Base-by-base conservation (phyloP, 2,113 vertebrate species). In the Oenanthe oenanthe region DNA sequence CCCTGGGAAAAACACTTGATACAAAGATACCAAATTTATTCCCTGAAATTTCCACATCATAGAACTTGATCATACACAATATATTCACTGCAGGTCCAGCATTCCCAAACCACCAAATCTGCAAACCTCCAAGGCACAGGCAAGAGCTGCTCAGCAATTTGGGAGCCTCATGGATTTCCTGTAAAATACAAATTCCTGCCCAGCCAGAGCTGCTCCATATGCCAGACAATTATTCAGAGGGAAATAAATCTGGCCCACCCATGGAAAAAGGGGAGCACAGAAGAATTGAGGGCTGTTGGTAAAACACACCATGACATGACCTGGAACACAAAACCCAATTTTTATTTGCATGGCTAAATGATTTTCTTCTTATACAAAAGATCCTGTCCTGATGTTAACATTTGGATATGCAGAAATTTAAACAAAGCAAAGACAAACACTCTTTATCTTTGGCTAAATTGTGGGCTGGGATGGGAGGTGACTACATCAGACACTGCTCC, bases 11-110 rank as follows among this genome's bases (percentile, higher is more conserved):
- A 92, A 79, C 62, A 63, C 63, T 66, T 0, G 8, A 74, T 28
- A 54, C 42, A 77, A 85, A 92, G 56, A 38, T 25, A 85, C n/a
- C 45, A 86, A 70, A 93, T 88, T 50, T 93, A 90, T 92, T 88
- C 79, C 43, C 62, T 58, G 58, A 79, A 74, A 94, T 88, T 95
- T 93, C 88, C 78, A 88, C 54, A 66, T 73, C 51, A 74, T 19
- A 93, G 63, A 63, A 74, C 67, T 73, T 79, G 36, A 66, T 62
- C 65, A 43, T 8, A 34, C 3, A 53, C 20, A 85, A 25, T 34
- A 53, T 7, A 89, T 13, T 42, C 42, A 79, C 74, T 1, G 3
- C 21, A 38, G 54, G 62, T 68, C 88, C 62, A 68, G 45, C 54
- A 26, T n/a, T 57, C 62, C 71, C 57, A 82, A 60, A 72, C 26